phyloP scores from a whole-genome alignment of 1,140 invertebrate genomes.

The Meloidogyne chitwoodi region DNA sequence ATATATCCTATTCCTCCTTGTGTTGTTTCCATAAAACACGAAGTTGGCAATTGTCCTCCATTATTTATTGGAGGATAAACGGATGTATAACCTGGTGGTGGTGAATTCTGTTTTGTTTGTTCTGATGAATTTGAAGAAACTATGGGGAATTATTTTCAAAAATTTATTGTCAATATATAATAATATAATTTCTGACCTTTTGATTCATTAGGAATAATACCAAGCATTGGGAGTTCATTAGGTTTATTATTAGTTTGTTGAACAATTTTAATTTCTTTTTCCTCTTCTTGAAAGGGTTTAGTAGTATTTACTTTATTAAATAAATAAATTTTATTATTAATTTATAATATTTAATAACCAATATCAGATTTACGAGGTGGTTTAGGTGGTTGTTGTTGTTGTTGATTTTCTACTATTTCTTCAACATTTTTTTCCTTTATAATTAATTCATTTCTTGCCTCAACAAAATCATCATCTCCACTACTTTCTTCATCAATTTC shows the following conservation, averaged over 20 bases:
- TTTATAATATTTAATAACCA: not conserved
- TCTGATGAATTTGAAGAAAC: not conserved
- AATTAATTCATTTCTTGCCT: not conserved
- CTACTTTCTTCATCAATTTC: not conserved
- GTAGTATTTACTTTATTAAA: not conserved
- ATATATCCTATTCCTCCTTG: not conserved
- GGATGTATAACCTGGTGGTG: constrained; percentile 5
- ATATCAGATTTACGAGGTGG: not conserved
- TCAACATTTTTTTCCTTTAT: not conserved
- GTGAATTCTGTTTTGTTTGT: constrained; percentile 1
- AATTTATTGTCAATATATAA: not conserved
- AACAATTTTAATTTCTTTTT: too few species aligned
- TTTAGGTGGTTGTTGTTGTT: not conserved
- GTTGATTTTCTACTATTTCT: not conserved
- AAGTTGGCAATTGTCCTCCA: not conserved
- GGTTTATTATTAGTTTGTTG: not conserved
- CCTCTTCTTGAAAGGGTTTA: too few species aligned
- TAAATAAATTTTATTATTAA: not conserved
- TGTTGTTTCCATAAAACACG: not conserved
- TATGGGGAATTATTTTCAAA: not conserved
- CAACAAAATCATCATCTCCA: not conserved
- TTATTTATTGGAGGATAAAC: constrained; percentile 9
- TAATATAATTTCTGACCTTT: not conserved
- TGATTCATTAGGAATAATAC: not conserved
- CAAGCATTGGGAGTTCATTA: not conserved